Conservation (phyloP, 2,888 invertebrate genomes). For the Dendrolimus houi region DNA sequence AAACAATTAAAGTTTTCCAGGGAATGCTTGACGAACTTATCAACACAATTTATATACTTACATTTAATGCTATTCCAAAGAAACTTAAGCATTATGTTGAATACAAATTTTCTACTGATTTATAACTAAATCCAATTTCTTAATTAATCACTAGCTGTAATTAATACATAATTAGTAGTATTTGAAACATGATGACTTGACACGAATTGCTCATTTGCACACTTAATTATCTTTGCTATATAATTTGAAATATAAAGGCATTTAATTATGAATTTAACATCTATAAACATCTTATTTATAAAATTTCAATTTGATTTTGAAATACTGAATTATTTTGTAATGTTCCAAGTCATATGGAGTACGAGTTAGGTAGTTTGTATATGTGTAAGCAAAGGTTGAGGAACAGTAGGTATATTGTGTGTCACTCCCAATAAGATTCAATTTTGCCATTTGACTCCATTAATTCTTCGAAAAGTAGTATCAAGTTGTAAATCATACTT, state of each 20-base stretch:
- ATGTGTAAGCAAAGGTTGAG: no score
- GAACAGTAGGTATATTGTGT: no score
- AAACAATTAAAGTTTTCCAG: conserved; percentile 41
- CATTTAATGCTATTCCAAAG: neutral
- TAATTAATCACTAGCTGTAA: neutral
- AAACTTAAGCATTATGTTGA: neutral
- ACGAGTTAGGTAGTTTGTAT: no score
- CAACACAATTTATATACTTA: neutral
- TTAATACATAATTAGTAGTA: neutral
- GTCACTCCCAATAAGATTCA: no score
- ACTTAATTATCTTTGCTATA: neutral
- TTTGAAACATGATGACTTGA: neutral
- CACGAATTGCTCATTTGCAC: neutral
- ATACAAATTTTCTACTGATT: neutral
- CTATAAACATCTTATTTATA: no score
- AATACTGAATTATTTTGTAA: no score
- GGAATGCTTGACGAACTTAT: neutral
- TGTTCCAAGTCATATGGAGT: no score
- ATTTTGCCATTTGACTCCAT: no score
- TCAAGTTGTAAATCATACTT: no score
- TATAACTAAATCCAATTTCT: neutral
- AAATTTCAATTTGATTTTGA: no score
- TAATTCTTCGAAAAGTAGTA: no score
- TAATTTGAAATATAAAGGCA: neutral
- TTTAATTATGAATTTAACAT: neutral